Evolutionary conservation across 2,797 vertebrate species (phyloP).

Genomic region (Nothura maculosa): DNA sequence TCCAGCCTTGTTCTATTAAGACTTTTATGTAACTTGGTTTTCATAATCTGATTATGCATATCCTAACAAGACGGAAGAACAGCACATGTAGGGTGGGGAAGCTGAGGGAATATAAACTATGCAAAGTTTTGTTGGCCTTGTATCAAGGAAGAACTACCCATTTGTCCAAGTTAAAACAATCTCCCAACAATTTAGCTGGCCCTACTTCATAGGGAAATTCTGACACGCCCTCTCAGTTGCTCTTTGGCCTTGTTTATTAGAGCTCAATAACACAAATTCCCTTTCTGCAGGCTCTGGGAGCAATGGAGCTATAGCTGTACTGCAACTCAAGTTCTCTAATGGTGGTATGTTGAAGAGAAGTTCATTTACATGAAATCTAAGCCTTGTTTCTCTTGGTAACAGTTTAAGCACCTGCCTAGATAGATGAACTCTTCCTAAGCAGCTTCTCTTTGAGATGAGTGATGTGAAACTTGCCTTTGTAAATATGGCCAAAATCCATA

Average conservation of each 20-base stretch:
- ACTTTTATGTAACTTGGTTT: not conserved
- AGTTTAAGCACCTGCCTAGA: not conserved
- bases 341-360: not conserved
- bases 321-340: not conserved
- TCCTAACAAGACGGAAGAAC: constrained; percentile 62
- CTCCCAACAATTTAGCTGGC: constrained; percentile 58
- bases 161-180: constrained; percentile 63
- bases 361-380: not conserved
- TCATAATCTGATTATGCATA: constrained; percentile 45
- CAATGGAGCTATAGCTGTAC: not conserved
- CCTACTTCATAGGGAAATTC: constrained; percentile 47
- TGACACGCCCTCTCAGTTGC: constrained; percentile 39
- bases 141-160: constrained; percentile 44
- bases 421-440: not conserved
- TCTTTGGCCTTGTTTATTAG: not conserved
- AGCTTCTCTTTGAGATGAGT: not conserved
- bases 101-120: constrained; percentile 54
- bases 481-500: not conserved
- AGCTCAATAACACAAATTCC: not conserved
- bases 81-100: constrained; percentile 62
- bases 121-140: constrained; percentile 48
- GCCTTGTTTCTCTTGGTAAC: not conserved
- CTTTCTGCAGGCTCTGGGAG: not conserved
- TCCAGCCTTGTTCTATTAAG: not conserved
- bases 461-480: not conserved